These are phyloP conservation scores for Brachionus rotundiformis DNA, from an alignment of 1,140 invertebrate species.

Conservation along the genomic window DNA sequence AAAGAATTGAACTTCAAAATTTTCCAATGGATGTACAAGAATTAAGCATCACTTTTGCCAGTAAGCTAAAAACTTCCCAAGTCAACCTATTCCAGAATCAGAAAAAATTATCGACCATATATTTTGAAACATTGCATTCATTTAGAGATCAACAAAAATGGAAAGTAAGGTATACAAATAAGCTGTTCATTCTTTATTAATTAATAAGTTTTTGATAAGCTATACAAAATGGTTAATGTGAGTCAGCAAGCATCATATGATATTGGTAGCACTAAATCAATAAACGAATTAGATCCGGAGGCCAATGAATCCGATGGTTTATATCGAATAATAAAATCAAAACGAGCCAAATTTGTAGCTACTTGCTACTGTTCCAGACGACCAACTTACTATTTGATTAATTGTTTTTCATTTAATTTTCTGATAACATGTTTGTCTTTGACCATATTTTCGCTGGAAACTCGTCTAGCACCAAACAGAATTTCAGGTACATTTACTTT, in stretches of 20 bases:
- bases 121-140: constrained; percentile 41
- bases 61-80: neutral
- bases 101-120: constrained; percentile 3
- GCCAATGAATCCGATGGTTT: neutral
- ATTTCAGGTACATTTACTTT: constrained; percentile 50
- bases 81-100: constrained; percentile 22
- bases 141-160: constrained; percentile 51
- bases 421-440: constrained; percentile 30
- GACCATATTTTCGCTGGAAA: constrained; percentile 44
- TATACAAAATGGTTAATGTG: constrained; percentile 42
- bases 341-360: constrained; percentile 35
- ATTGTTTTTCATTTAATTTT: constrained; percentile 51
- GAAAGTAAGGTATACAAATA: constrained; percentile 10
- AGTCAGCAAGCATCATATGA: constrained; percentile 35
- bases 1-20: constrained; percentile 51
- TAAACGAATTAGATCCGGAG: neutral
- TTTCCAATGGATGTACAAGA: constrained; percentile 47
- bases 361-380: constrained; percentile 47
- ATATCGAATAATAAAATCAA: neutral
- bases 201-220: constrained; percentile 12
- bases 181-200: neutral
- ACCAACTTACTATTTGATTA: constrained; percentile 49
- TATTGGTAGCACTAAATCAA: neutral
- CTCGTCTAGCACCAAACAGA: constrained; percentile 11
- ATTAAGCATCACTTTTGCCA: constrained; percentile 29